Conservation (phyloP, 2,113 vertebrate genomes). For the Phalacrocorax carbo region DNA sequence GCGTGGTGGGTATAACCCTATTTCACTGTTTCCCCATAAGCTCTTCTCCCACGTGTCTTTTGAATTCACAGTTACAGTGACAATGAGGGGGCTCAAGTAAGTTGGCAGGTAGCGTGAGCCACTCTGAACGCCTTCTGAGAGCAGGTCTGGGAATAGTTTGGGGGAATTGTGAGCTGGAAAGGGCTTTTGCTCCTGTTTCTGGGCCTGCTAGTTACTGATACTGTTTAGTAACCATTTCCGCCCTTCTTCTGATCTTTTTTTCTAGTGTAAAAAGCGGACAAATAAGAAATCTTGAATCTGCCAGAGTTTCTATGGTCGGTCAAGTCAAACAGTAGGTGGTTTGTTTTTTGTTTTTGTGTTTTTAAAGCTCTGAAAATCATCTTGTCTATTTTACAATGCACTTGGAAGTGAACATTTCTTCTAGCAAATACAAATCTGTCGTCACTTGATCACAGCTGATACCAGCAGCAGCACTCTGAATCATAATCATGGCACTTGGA, state of each 20-base stretch:
- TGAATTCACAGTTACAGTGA: background rate
- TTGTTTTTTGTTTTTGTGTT: background rate
- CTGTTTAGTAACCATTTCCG: background rate
- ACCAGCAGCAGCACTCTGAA: background rate
- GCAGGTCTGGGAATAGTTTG: background rate
- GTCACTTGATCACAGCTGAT: background rate
- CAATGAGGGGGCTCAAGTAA: accelerated
- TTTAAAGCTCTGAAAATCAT: background rate
- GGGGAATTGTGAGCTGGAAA: background rate
- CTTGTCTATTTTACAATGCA: background rate
- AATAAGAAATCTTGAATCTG: slow-evolving; percentile 94
- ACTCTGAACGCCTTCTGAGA: background rate
- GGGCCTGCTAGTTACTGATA: background rate
- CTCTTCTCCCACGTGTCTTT: background rate
- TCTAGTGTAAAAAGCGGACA: slow-evolving; percentile 96
- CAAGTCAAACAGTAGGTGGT: slow-evolving; percentile 93
- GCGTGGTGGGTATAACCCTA: background rate
- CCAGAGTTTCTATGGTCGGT: slow-evolving; percentile 95
- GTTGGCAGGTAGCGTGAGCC: accelerated
- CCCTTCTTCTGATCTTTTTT: background rate
- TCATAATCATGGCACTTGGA: background rate
- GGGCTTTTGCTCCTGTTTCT: background rate
- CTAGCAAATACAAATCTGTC: background rate
- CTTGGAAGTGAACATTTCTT: background rate
- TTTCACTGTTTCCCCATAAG: background rate